Base-by-base conservation (phyloP, 2,888 invertebrate species). In the Koerneria pararmatus region DNA sequence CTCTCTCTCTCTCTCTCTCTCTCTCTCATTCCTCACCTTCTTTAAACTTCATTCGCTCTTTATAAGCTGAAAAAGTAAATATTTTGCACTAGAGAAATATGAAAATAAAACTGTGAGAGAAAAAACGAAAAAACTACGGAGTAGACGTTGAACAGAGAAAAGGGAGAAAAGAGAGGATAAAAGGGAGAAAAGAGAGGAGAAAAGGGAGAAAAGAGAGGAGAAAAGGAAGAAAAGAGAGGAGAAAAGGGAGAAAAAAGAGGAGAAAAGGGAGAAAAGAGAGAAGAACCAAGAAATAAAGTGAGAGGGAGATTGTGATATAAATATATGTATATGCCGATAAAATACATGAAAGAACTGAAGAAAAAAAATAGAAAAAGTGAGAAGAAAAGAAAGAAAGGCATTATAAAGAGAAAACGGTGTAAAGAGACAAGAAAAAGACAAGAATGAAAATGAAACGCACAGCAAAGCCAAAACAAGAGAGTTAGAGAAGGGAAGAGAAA, bases 1-100 rank as follows among this genome's bases (percentile, higher is more conserved):
- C 57, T 56, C 24, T 11, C 57, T 56, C 57, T 56, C 57, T 31
- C 24, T 31, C 57, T 31, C 57, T 31, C 57, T 24, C 57, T 31
- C 57, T 31, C 31, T 11, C 57, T 31, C 31, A 15, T 11, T 32
- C 6, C 22, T 8, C 57, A 6, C 31, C 11, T 41, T 11, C 41
- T 41, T 41, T 41, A 11, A 19, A 11, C 41, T 41, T 41, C 19
- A 19, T 19, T 27, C 35, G 15, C 35, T 35, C 59, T 35, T n/a
- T 24, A 19, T 37, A 8, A 57, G 32, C 11, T 29, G 19, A 57
- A 35, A 57, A 31, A 19, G 57, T 6, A 6, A 51, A n/a, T 22
- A 51, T 51, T 8, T 6, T 15, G 53, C 6, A 24, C 19, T 22
- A 51, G 53, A 51, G 53, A 6, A 11, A 19, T 19, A 41, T 41